Evolutionary conservation across 2,888 invertebrate species (phyloP).

Genomic region (Cantharis rustica): DNA sequence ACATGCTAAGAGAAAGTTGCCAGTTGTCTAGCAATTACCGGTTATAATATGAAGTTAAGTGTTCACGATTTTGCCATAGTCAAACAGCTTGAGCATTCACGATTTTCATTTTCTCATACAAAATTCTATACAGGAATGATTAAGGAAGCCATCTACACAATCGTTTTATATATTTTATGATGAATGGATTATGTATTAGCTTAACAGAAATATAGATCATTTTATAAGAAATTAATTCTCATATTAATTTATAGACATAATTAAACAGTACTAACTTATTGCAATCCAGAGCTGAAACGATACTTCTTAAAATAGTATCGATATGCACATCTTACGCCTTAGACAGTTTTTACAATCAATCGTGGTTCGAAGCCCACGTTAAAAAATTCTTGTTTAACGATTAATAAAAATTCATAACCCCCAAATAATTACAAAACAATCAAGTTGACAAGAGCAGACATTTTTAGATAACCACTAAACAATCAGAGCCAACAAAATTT

Average conservation of each 20-base stretch:
- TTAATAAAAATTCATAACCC: background rate
- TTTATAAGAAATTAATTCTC: background rate
- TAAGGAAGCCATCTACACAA: background rate
- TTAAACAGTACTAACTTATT: background rate
- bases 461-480: background rate
- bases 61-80: slow-evolving; percentile 7
- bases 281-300: background rate
- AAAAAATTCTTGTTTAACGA: background rate
- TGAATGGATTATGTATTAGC: background rate
- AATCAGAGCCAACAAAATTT: background rate
- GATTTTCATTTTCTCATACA: slow-evolving; percentile 8
- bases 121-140: background rate
- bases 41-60: slow-evolving; percentile 5
- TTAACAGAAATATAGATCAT: background rate
- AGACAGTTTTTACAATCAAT: too few species aligned
- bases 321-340: too few species aligned
- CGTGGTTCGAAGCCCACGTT: too few species aligned
- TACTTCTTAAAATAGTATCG: too few species aligned
- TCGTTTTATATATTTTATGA: background rate
- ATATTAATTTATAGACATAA: background rate
- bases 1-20: slow-evolving; percentile 8
- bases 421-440: background rate
- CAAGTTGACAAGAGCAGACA: background rate
- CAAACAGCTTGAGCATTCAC: slow-evolving; percentile 8
- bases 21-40: slow-evolving; percentile 6